A percentile compares a stretch with the other conserved stretches of the same genome.
phyloP scores from a whole-genome alignment of 2,797 vertebrate genomes.

The Graptemys geographica region DNA sequence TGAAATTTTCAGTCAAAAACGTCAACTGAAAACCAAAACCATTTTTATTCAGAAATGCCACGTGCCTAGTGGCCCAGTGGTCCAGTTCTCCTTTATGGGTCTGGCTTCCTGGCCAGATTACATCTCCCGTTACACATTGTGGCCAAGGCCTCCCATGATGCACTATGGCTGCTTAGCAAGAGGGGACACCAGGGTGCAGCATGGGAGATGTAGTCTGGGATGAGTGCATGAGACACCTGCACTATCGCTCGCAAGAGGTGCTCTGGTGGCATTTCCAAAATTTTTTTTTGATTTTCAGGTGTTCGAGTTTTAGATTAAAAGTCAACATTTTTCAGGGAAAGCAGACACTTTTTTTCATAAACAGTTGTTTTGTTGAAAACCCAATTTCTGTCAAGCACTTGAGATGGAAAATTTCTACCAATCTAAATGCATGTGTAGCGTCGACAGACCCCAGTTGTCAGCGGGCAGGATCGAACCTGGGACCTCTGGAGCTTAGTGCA shows the following conservation, averaged over 20 bases:
- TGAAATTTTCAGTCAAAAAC: background rate
- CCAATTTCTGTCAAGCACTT: background rate
- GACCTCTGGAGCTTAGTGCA: too few relatives aligned
- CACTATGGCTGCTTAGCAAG: fast-evolving
- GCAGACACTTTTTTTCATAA: background rate
- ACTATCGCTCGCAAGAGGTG: background rate
- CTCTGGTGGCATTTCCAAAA: background rate
- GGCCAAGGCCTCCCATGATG: background rate
- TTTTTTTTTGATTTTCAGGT: background rate
- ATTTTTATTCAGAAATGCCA: background rate
- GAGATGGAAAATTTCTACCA: background rate
- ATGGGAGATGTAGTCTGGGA: background rate
- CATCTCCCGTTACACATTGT: background rate
- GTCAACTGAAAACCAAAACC: background rate
- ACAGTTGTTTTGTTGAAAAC: background rate
- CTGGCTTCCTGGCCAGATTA: background rate
- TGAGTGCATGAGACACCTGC: background rate
- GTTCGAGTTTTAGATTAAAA: background rate
- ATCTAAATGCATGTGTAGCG: background rate
- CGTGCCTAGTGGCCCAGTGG: background rate
- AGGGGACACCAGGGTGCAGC: background rate
- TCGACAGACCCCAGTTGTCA: too few relatives aligned
- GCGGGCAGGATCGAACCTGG: too few relatives aligned
- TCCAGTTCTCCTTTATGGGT: background rate
- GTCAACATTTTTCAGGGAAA: background rate